Evolutionary conservation across 2,797 vertebrate species (phyloP), one percentile per base, ranked within the genome.

Genomic region (Pipistrellus nathusii): DNA sequence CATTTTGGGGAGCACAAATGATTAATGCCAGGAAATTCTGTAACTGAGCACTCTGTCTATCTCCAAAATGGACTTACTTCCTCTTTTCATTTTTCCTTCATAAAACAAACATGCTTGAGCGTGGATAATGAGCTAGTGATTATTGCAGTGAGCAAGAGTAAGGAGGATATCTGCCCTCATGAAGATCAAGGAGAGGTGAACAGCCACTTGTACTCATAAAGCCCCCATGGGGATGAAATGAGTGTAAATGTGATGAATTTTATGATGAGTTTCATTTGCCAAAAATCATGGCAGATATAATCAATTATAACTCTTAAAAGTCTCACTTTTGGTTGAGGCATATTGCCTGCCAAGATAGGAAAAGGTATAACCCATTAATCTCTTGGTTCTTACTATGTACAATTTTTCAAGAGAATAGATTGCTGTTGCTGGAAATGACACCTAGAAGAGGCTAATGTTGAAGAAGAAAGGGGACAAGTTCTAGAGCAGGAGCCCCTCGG

Each of bases 191-290:
- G 30, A 32, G 27, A 35, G 35, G 4, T 46, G 25, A 81, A 46
- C 4, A 48, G 30, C 10, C 15, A 30, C n/a, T 59, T 75, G 8
- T n/a, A 51, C 20, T 46, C 12, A 75, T 30, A 53, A 69, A 59
- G 38, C 6, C 5, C 12, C 55, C 35, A 5, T 8, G 21, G 46
- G 23, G 0, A n/a, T 62, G 5, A 0, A 12, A 30, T 5, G 10
- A 35, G 75, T 35, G 18, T 3, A 46, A 18, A 27, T 8, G 7
- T 25, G 15, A 69, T 76, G 15, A 81, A 51, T 73, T 69, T 1
- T 6, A 8, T 38, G 72, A 27, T 4, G 35, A 76, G 6, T 66
- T 76, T 11, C 7, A 32, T 23, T 14, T 85, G 35, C 46, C n/a
- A 30, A 51, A 91, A 35, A 8, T 14, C 14, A 5, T n/a, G 10